Evolutionary conservation across 2,113 vertebrate genomes (phyloP), one percentile per base, ranked within the genome.

Genomic region (Procavia capensis): DNA sequence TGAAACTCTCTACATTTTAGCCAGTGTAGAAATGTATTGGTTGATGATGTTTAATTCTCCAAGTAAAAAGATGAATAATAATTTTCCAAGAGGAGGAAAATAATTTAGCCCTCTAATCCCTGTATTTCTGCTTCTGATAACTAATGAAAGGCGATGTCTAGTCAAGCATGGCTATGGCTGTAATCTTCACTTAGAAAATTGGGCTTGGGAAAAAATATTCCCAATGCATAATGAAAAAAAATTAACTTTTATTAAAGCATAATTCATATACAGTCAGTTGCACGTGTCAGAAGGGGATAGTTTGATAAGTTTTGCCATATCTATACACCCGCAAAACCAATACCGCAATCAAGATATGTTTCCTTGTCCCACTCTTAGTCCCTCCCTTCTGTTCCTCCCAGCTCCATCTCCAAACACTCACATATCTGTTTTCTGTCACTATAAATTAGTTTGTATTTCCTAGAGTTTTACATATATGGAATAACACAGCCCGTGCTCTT

Each of bases 181-280:
- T 81, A 90, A 78, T 70, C 20, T 90, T 90, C 47, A 45, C 75
- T 82, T 59, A 85, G 82, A 90, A 90, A 96, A 90, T 20, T 90
- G 76, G 68, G 45, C 47, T 54, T 39, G 68, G 87, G 86, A 85
- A 95, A 95, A 80, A 90, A 75, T 85, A 75, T 85, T 86, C 64
- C 57, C 74, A 64, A 39, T 85, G 64, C 54, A 72, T 29, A 34
- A 36, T 75, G 63, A 57, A 39, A 11, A 31, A 34, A 54, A 34
- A 41, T 54, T 83, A 61, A 54, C 66, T 93, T 91, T 87, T 85
- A 74, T 85, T 90, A 43, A 90, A n/a, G 72, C 34, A 57, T 85
- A 85, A n/a, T 45, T 61, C 43, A 87, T 13, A 68, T 31, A 50
- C 6, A 39, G 14, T 91, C 59, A 91, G 50, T 93, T 74, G 45